These are phyloP conservation scores for Rhopalosiphum nymphaeae DNA, from an alignment of 2,888 invertebrate species.

Conservation along the genomic window DNA sequence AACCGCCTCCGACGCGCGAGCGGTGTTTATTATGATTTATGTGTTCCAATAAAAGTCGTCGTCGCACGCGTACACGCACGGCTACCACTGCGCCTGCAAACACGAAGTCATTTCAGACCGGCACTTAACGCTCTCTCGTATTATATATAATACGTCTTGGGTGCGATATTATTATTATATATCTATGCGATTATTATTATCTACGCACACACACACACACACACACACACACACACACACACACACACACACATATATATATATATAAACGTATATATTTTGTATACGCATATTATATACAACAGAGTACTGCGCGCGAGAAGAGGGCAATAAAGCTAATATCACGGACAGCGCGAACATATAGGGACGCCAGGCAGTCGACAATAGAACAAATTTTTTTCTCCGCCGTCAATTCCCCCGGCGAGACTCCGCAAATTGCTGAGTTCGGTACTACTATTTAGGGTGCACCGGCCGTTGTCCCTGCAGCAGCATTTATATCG, in stretches of 20 bases:
- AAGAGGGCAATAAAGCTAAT: constrained; percentile 61
- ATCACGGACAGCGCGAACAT: not conserved
- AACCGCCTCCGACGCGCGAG: not conserved
- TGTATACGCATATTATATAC: not conserved
- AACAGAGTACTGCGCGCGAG: not conserved
- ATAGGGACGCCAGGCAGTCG: constrained; percentile 32
- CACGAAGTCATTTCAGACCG: constrained; percentile 10
- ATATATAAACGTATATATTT: not conserved
- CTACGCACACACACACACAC: too few species aligned
- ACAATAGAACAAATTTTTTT: constrained; percentile 60
- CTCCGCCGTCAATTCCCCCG: constrained; percentile 18
- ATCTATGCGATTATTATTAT: constrained; percentile 37
- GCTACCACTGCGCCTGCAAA: not conserved
- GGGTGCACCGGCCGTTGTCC: constrained; percentile 1
- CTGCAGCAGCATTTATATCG: not conserved
- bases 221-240: too few species aligned
- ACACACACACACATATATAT: too few species aligned
- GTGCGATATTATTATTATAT: constrained; percentile 36
- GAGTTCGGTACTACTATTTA: not conserved
- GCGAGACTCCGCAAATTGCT: constrained; percentile 2
- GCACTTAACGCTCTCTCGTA: constrained; percentile 10
- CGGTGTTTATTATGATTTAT: constrained; percentile 50
- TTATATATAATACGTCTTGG: not conserved
- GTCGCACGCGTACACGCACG: not conserved
- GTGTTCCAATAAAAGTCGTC: constrained; percentile 53